phyloP scores from a whole-genome alignment of 1,140 invertebrate genomes.

The Drosophila tsacasi region DNA sequence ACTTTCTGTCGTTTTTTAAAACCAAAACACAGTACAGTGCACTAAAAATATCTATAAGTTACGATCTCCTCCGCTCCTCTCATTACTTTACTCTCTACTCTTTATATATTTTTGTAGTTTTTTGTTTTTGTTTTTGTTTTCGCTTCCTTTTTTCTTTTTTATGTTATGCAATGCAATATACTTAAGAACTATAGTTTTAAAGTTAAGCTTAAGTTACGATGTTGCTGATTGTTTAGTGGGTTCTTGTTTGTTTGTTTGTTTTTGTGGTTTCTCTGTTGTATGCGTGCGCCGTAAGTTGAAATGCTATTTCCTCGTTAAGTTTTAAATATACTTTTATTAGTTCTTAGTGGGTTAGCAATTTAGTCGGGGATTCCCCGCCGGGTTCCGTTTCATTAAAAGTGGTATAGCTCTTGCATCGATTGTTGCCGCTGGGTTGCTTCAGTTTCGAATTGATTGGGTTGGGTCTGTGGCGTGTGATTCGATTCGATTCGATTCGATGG shows the following conservation, averaged over 20 bases:
- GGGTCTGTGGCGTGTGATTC: conserved; percentile 2
- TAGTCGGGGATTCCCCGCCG: conserved; percentile 24
- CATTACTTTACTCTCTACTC: conserved; percentile 31
- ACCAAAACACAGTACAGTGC: conserved; percentile 83
- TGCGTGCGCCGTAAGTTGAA: conserved; percentile 56
- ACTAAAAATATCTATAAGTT: conserved; percentile 67
- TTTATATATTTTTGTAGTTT: conserved; percentile 32
- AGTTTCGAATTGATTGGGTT: conserved; percentile 39
- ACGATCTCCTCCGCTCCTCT: conserved; percentile 5
- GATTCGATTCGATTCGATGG: conserved; percentile 49
- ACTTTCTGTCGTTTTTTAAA: conserved; percentile 74
- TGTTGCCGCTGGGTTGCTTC: conserved; percentile 61
- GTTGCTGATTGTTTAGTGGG: conserved; percentile 82
- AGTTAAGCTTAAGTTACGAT: conserved; percentile 79
- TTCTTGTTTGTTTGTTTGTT: conserved; percentile 40
- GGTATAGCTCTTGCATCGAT: conserved; percentile 74
- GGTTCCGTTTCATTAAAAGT: conserved; percentile 36
- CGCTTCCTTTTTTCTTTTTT: conserved; percentile 14
- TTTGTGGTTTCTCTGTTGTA: conserved; percentile 24
- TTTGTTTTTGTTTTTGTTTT: conserved; percentile 28
- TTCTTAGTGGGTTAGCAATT: conserved; percentile 32
- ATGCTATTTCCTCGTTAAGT: conserved; percentile 47
- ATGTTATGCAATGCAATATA: conserved; percentile 65
- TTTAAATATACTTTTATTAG: conserved; percentile 47
- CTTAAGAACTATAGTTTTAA: conserved; percentile 70